Evolutionary conservation across 2,888 invertebrate species (phyloP).

Genomic region (Metellina segmentata): DNA sequence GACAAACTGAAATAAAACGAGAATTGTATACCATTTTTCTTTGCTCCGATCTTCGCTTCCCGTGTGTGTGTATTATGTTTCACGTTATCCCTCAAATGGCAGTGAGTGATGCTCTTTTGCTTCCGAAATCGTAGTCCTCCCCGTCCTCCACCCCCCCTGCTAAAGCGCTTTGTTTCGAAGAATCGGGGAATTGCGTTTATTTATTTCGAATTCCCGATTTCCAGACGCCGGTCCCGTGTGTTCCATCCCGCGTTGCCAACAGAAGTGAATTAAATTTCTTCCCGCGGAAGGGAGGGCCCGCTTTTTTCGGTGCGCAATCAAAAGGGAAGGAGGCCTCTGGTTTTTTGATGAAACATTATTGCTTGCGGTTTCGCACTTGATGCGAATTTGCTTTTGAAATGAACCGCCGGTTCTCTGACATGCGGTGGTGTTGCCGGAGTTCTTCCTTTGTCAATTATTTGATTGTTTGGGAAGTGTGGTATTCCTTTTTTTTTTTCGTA

Average conservation of each 20-base stretch:
- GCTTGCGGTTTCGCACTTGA: conserved; percentile 29
- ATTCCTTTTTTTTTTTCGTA: not conserved
- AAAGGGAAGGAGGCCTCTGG: conserved; percentile 19
- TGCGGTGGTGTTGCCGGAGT: not conserved
- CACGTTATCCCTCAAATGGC: conserved; percentile 73
- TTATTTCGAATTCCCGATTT: conserved; percentile 44
- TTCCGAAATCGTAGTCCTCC: conserved; percentile 37
- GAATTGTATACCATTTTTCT: conserved; percentile 1
- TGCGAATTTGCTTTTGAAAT: conserved; percentile 32
- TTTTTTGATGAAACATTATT: conserved; percentile 55
- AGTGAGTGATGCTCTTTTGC: conserved; percentile 60
- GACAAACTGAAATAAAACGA: not conserved
- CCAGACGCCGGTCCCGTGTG: not conserved
- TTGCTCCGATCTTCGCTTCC: not conserved
- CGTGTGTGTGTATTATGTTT: conserved; percentile 67
- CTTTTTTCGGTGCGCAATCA: conserved; percentile 20
- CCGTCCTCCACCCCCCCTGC: conserved; percentile 9
- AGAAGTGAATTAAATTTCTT: conserved; percentile 64
- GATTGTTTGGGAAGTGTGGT: not conserved
- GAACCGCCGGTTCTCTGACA: conserved; percentile 11
- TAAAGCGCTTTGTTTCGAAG: conserved; percentile 40
- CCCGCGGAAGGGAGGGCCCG: conserved; percentile 11
- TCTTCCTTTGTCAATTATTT: not conserved
- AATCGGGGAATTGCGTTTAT: conserved; percentile 59
- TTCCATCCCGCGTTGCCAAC: not conserved